phyloP scores from a whole-genome alignment of 2,113 vertebrate species.

The Phylloscopus whistleri region DNA sequence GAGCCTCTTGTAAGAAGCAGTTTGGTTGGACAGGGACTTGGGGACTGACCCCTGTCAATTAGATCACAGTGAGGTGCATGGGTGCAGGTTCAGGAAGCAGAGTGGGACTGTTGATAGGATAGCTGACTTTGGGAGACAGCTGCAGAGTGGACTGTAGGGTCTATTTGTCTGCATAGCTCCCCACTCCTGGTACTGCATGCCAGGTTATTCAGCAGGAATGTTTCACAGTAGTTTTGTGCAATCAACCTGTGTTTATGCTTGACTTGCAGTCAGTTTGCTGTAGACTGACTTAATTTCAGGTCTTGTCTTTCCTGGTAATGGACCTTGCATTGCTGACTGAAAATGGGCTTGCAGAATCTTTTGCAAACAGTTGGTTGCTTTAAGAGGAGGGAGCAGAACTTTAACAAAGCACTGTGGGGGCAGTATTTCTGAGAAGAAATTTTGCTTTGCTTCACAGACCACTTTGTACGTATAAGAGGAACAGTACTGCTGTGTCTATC shows the following conservation, averaged over 20 bases:
- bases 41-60: neutral
- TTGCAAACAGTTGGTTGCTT: neutral
- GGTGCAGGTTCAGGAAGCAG: neutral
- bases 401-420: fast-evolving
- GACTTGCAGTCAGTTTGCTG: neutral
- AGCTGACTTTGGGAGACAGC: neutral
- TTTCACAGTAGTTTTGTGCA: neutral
- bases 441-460: neutral
- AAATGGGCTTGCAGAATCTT: neutral
- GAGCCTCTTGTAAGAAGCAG: neutral
- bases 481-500: neutral
- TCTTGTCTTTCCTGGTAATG: neutral
- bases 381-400: neutral
- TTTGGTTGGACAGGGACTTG: neutral
- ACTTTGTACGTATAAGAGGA: neutral
- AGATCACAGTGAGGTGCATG: neutral
- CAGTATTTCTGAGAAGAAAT: neutral
- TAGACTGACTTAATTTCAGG: neutral
- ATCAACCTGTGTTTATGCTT: neutral
- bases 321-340: neutral
- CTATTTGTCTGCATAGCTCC: neutral
- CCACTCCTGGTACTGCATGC: neutral
- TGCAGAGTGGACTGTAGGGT: neutral
- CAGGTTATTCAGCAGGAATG: neutral
- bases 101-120: neutral